Conservation (phyloP, 2,888 invertebrate species). For the Kryphioiulus occultus region DNA sequence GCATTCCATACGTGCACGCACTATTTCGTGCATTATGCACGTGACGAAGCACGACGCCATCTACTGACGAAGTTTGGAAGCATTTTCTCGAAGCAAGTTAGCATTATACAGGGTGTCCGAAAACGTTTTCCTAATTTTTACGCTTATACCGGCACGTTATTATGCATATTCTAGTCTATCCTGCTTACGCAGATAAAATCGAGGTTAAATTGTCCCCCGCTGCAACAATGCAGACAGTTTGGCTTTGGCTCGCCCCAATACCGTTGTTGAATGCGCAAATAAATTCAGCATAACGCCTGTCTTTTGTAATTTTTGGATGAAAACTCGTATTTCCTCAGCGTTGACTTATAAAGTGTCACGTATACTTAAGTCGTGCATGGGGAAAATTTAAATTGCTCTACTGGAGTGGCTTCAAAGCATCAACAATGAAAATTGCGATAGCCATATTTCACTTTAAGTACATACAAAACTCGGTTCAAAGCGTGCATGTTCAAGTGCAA, state of each 20-base stretch:
- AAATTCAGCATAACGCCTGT: background rate
- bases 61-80: too few species aligned
- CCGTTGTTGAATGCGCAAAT: background rate
- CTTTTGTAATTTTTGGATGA: background rate
- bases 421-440: background rate
- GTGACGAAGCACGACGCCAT: too few species aligned
- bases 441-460: background rate
- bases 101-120: too few species aligned
- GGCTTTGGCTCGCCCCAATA: background rate
- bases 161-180: too few species aligned
- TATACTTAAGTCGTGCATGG: background rate
- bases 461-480: background rate
- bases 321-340: background rate
- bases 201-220: background rate
- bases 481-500: background rate
- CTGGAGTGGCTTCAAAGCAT: background rate
- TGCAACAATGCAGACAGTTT: too few species aligned
- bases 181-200: background rate
- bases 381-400: background rate
- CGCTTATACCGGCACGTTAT: too few species aligned
- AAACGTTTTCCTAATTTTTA: too few species aligned
- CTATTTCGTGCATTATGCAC: too few species aligned
- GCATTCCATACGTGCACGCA: too few species aligned
- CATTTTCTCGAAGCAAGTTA: too few species aligned
- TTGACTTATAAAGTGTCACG: too few species aligned